Evolutionary conservation across 2,797 vertebrate species (phyloP), one percentile per base, ranked within the genome.

Genomic region (Apogon hyalosoma): DNA sequence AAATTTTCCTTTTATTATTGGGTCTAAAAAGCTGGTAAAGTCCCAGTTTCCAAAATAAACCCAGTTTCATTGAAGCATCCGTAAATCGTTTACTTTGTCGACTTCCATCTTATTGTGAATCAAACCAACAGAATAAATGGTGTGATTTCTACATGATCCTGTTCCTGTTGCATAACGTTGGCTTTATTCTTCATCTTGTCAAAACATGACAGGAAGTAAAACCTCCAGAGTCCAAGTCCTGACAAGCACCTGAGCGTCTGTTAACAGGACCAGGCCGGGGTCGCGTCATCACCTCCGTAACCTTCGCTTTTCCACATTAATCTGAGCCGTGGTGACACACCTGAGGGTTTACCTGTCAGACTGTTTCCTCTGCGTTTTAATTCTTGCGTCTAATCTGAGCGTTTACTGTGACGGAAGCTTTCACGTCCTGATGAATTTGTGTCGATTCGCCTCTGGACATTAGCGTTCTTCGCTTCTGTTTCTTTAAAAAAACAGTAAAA

Each of bases 231-330:
- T 68, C 28, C 36, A 69, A 70, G 65, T 75, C 68, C 16, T 59
- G 7, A 83, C 66, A 83, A 60, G 75, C 40, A 39, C 39, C 28
- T 4, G 42, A 73, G 61, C 56, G 31, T 33, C 43, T 16, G 43
- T 46, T 33, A 33, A 33, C 10, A n/a, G 53, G 75, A 84, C 67
- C 42, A 43, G 76, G 77, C 74, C 46, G 64, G 18, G 58, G 69
- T 68, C 46, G 73, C 75, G 67, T 75, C 45, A 21, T 62, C 14
- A 39, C 52, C 47, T 28, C 67, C 42, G 46, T 24, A 69, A 83
- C 77, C 80, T 76, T 86, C 48, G 60, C 77, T 80, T 87, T 88
- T 63, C 79, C 70, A 60, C 15, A 8, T 67, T 72, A 78, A 87
- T 76, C 36, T 87, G 82, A 78, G 77, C 59, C 48, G 47, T 11